A percentile compares a stretch with the other conserved stretches of the same genome.
Evolutionary conservation across 2,888 invertebrate species (phyloP).

Genomic region (Eupithecia subumbrata): DNA sequence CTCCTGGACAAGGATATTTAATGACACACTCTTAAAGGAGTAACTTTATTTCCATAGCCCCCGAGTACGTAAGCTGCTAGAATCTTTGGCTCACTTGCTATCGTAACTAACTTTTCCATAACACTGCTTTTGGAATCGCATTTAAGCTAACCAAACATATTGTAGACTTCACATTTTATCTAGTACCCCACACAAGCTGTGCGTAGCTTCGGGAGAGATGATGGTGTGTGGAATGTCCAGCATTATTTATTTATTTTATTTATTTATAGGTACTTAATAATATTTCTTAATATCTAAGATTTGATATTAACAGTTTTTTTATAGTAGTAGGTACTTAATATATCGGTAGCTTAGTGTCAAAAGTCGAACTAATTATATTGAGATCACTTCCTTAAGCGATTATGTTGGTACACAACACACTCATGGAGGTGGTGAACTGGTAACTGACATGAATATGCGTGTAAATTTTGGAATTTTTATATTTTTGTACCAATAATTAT

Average conservation of each 20-base stretch:
- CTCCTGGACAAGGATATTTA: constrained; percentile 53
- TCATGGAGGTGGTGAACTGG: background rate
- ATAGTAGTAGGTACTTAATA: background rate
- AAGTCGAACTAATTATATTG: background rate
- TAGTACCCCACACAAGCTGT: no score
- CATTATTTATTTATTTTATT: no score
- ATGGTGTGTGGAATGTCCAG: no score
- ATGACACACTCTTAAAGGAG: background rate
- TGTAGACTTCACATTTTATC: no score
- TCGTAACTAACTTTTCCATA: background rate
- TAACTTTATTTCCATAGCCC: background rate
- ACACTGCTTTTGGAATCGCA: no score
- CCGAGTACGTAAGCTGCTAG: background rate
- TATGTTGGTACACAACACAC: background rate
- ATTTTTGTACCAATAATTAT: background rate
- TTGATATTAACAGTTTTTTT: no score
- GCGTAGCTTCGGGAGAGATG: no score
- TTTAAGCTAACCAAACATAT: no score
- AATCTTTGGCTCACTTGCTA: background rate
- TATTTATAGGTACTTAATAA: no score
- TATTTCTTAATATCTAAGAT: no score
- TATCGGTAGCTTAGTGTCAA: background rate
- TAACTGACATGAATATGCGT: background rate
- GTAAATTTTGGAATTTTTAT: background rate
- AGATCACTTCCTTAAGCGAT: background rate